These are phyloP conservation scores for Echeneis naucrates DNA, from an alignment of 2,797 vertebrate species.

Conservation along the genomic window DNA sequence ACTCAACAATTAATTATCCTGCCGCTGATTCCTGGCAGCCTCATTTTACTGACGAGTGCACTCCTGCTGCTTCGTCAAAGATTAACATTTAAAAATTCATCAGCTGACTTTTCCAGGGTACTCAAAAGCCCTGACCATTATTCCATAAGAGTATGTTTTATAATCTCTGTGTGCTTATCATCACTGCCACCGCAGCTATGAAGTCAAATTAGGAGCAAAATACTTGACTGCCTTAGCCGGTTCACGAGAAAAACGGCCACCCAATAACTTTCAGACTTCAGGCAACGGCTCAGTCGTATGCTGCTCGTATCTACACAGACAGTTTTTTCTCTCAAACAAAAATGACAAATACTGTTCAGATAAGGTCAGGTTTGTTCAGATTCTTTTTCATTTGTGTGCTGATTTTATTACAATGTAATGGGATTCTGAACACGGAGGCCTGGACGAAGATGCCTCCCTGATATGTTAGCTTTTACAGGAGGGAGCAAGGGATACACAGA, in stretches of 20 bases:
- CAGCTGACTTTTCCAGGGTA: conserved; percentile 75
- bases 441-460: conserved; percentile 28
- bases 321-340: background rate
- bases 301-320: conserved; percentile 17
- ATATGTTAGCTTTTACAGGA: conserved; percentile 24
- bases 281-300: conserved; percentile 9
- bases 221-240: conserved; percentile 48
- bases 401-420: conserved; percentile 12
- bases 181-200: conserved; percentile 64
- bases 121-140: conserved; percentile 69
- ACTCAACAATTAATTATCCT: conserved; percentile 88
- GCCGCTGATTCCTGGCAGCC: conserved; percentile 80
- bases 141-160: conserved; percentile 74
- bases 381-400: conserved; percentile 10
- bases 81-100: conserved; percentile 84
- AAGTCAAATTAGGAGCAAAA: conserved; percentile 62
- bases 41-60: conserved; percentile 80
- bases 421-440: conserved; percentile 16
- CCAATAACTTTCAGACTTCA: conserved; percentile 34
- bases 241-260: conserved; percentile 33
- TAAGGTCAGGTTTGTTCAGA: background rate
- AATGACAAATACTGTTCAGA: conserved; percentile 12
- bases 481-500: conserved; percentile 25
- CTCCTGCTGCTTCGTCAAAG: conserved; percentile 83
- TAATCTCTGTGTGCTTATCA: conserved; percentile 73